Base-by-base conservation (phyloP, 2,797 vertebrate species). In the Poeciliopsis gracilis region DNA sequence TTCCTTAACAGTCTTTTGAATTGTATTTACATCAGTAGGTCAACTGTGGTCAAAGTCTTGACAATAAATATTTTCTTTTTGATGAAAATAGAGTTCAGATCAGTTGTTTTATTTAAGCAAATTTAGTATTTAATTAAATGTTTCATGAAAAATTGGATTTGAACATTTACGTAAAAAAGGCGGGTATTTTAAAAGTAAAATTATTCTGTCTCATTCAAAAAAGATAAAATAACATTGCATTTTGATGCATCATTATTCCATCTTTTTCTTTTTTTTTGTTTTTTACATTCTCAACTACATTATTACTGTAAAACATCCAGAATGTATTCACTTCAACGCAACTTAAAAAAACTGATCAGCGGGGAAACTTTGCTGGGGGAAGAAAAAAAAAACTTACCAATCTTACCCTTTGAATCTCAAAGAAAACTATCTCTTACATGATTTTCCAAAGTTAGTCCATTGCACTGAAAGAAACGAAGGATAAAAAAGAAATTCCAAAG, bases 371-470 rank as follows among this genome's bases (percentile, higher is more conserved):
- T 74, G 84, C 63, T 79, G 76, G 70, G 70, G 72, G 36, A 28
- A 75, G 57, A 75, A 57, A 41, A 59, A 83, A 93, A 83, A 93
- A 95, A 93, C 88, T 92, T 93, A 89, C 47, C 86, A 88, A 88
- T 87, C 88, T 87, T 84, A 80, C 87, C 80, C 85, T 90, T 95
- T 90, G 88, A 86, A 89, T 90, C 84, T 89, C 91, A 91, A 91
- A 94, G 90, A 87, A 88, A 90, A 91, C 76, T 57, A 46, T 87
- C 89, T 89, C 86, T 94, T 90, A 86, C 87, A 93, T 90, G 92
- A 92, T 92, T 95, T 91, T 67, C 87, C 88, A 82, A 91, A 94
- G 93, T 95, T 94, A 92, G 91, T 87, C 84, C 90, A 87, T 91
- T 63, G 84, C 87, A 90, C 73, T 59, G 83, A 85, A 85, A 90